Evolutionary conservation across 2,113 vertebrate species (phyloP).

Genomic region (Ondatra zibethicus): DNA sequence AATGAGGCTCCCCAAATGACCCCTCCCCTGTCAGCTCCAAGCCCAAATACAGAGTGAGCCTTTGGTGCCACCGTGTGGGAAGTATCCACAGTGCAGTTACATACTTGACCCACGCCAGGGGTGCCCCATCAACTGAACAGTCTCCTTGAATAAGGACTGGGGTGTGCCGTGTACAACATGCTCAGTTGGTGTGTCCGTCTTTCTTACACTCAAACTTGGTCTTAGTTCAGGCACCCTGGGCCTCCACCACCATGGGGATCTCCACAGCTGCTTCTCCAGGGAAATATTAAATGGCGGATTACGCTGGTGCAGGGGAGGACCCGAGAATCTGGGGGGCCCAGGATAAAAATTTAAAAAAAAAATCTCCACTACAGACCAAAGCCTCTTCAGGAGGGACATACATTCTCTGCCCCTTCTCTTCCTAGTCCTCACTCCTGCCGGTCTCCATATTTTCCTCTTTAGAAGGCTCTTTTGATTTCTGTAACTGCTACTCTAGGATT

Average conservation of each 20-base stretch:
- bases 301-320: too few relatives aligned
- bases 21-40: neutral
- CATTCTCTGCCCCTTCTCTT: neutral
- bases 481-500: neutral
- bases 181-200: neutral
- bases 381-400: neutral
- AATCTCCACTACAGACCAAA: neutral
- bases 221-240: neutral
- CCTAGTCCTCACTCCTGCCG: neutral
- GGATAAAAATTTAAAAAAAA: too few relatives aligned
- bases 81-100: neutral
- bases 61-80: slow-evolving; percentile 74
- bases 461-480: neutral
- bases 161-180: neutral
- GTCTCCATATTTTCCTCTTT: neutral
- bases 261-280: too few relatives aligned
- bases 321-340: too few relatives aligned
- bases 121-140: neutral
- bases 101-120: neutral
- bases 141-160: neutral
- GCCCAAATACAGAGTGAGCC: neutral
- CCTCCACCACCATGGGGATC: neutral
- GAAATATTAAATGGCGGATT: too few relatives aligned
- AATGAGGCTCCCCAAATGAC: neutral
- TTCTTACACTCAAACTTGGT: neutral